Evolutionary conservation across 2,888 invertebrate genomes (phyloP).

Genomic region (Synanthedon formicaeformis): DNA sequence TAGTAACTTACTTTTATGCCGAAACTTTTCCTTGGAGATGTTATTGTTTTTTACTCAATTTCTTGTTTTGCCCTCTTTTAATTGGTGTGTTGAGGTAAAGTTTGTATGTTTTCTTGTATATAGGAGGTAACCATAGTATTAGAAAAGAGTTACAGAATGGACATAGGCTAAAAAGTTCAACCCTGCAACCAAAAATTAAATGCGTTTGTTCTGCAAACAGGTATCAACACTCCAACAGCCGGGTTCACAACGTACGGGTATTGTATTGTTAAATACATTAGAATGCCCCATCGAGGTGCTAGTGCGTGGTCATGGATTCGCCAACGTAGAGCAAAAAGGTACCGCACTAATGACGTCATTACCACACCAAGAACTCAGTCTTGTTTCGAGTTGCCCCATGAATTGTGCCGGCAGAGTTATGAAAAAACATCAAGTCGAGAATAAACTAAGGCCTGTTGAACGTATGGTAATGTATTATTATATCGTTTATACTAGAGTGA

Average conservation of each 20-base stretch:
- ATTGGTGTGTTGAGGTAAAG: too few species aligned
- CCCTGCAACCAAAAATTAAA: too few species aligned
- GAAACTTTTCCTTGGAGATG: neutral
- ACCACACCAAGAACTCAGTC: conserved; percentile 23
- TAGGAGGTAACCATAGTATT: too few species aligned
- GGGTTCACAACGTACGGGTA: conserved; percentile 50
- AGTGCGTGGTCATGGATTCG: conserved; percentile 37
- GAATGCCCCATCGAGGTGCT: conserved; percentile 65
- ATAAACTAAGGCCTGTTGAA: conserved; percentile 33
- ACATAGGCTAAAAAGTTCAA: too few species aligned
- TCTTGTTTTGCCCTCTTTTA: too few species aligned
- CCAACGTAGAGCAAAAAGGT: conserved; percentile 39
- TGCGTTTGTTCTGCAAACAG: too few species aligned
- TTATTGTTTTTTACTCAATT: neutral
- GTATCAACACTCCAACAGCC: conserved; percentile 51
- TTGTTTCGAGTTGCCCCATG: conserved; percentile 27
- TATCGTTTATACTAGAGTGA: neutral
- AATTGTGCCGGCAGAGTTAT: conserved; percentile 48
- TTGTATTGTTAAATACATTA: conserved; percentile 74
- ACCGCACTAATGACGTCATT: conserved; percentile 51
- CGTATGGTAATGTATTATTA: conserved; percentile 29
- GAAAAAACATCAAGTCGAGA: conserved; percentile 23
- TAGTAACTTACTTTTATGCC: neutral
- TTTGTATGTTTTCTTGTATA: too few species aligned
- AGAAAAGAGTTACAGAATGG: too few species aligned